A percentile compares a stretch with the other conserved stretches of the same genome.
Conservation (phyloP, 2,888 invertebrate genomes). For the Melanostoma scalare region DNA sequence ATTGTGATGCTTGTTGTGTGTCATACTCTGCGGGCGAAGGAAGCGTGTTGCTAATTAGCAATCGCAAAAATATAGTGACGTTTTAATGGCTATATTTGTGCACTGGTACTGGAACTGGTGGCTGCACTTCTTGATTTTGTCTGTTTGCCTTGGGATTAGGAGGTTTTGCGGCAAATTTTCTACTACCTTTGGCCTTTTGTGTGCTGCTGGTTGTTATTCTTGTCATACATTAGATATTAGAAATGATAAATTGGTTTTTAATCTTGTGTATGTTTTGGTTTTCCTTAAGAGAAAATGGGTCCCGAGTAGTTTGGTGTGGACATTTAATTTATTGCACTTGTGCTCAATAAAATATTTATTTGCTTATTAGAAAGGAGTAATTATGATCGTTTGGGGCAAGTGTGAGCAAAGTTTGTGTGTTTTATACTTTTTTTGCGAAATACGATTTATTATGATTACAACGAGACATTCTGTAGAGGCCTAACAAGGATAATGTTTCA, state of each 20-base stretch:
- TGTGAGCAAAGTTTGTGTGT: no score
- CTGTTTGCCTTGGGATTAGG: not conserved
- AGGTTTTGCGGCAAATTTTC: constrained; percentile 44
- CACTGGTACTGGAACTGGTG: not conserved
- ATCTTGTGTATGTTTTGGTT: not conserved
- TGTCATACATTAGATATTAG: constrained; percentile 1
- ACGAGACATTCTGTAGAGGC: no score
- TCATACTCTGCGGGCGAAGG: not conserved
- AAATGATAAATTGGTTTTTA: constrained; percentile 25
- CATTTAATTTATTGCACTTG: not conserved
- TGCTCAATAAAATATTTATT: not conserved
- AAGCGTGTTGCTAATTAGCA: constrained; percentile 58
- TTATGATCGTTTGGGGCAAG: no score
- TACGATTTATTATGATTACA: no score
- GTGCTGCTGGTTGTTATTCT: constrained; percentile 11
- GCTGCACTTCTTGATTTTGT: not conserved
- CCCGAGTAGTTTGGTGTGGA: not conserved
- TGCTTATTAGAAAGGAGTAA: no score
- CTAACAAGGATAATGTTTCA: no score
- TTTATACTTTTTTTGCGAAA: no score
- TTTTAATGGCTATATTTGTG: constrained; percentile 24
- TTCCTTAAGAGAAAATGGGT: no score
- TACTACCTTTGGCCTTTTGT: constrained; percentile 53
- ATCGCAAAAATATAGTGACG: constrained; percentile 26
- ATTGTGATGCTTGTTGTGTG: constrained; percentile 21